Percentiles rank a stretch among this genome's conserved stretches.
Evolutionary conservation across 2,888 invertebrate genomes (phyloP).

Genomic region (Diploptera punctata): DNA sequence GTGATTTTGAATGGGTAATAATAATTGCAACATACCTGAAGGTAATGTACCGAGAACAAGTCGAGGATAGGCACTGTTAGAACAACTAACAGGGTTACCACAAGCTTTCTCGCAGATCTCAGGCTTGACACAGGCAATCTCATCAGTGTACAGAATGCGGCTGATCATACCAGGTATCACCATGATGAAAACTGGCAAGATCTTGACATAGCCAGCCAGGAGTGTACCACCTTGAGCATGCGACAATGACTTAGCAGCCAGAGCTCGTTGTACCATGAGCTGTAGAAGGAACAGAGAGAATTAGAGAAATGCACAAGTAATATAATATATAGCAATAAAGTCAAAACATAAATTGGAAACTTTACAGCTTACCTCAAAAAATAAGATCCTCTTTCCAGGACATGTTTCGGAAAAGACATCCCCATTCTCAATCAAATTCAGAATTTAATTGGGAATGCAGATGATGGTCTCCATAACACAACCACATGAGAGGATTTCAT

Average conservation of each 20-base stretch:
- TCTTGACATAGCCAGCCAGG: conserved; percentile 21
- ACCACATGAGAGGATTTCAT: no score
- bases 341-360: no score
- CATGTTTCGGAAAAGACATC: no score
- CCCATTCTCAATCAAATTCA: no score
- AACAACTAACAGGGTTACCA: conserved; percentile 26
- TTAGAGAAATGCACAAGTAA: no score
- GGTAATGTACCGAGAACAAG: conserved; percentile 20
- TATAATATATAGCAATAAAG: no score
- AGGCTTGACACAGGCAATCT: conserved; percentile 22
- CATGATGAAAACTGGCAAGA: conserved; percentile 23
- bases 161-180: conserved; percentile 18
- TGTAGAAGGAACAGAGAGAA: not conserved
- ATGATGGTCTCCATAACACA: no score
- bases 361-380: no score
- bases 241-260: conserved; percentile 22
- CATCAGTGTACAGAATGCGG: conserved; percentile 13
- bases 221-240: conserved; percentile 27
- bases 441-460: no score
- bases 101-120: conserved; percentile 21
- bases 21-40: conserved; percentile 20
- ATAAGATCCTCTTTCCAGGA: no score
- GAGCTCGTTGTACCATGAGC: conserved; percentile 15
- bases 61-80: conserved; percentile 27
- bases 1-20: not conserved